Evolutionary conservation across 2,888 invertebrate genomes (phyloP).

Genomic region (Leptinotarsa tumamoca): DNA sequence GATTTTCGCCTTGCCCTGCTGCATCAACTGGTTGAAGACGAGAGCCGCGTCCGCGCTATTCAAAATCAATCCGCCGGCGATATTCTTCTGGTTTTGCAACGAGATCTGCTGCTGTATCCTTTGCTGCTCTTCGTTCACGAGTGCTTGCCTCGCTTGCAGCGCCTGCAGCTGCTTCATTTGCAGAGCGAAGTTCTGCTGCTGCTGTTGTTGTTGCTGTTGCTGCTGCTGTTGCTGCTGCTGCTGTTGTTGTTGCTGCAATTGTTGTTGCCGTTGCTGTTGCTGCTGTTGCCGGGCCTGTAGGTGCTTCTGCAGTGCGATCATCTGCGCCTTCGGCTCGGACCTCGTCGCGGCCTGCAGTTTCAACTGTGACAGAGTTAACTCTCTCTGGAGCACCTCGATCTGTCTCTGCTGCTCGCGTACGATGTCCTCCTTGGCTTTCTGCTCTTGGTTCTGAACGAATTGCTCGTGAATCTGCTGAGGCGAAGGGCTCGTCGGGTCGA

Average conservation of each 20-base stretch:
- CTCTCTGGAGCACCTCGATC: slow-evolving; percentile 88
- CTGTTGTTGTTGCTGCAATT: slow-evolving; percentile 71
- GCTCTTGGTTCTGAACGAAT: slow-evolving; percentile 43
- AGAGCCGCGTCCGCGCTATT: slow-evolving; percentile 73
- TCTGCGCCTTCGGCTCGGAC: slow-evolving; percentile 62
- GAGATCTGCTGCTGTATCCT: slow-evolving; percentile 68
- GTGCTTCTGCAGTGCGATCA: slow-evolving; percentile 62
- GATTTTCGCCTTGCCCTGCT: slow-evolving; percentile 65
- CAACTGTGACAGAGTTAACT: slow-evolving; percentile 81
- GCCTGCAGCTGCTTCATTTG: slow-evolving; percentile 74
- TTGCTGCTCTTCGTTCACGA: slow-evolving; percentile 65
- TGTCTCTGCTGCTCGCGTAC: slow-evolving; percentile 86
- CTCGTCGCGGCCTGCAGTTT: slow-evolving; percentile 76
- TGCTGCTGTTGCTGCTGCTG: slow-evolving; percentile 61
- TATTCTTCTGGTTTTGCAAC: slow-evolving; percentile 66
- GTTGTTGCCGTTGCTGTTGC: slow-evolving; percentile 68
- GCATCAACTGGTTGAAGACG: slow-evolving; percentile 68
- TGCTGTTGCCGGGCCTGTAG: slow-evolving; percentile 63
- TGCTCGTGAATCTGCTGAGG: slow-evolving; percentile 57
- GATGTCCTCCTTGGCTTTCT: slow-evolving; percentile 73
- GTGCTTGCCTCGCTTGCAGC: slow-evolving; percentile 69
- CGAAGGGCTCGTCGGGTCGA: slow-evolving; percentile 67
- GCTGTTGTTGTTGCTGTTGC: slow-evolving; percentile 68
- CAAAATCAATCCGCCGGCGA: slow-evolving; percentile 71
- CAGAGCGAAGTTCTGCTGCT: slow-evolving; percentile 69